These are phyloP conservation scores for Megathymus violae DNA, from an alignment of 1,140 invertebrate genomes.

Conservation along the genomic window DNA sequence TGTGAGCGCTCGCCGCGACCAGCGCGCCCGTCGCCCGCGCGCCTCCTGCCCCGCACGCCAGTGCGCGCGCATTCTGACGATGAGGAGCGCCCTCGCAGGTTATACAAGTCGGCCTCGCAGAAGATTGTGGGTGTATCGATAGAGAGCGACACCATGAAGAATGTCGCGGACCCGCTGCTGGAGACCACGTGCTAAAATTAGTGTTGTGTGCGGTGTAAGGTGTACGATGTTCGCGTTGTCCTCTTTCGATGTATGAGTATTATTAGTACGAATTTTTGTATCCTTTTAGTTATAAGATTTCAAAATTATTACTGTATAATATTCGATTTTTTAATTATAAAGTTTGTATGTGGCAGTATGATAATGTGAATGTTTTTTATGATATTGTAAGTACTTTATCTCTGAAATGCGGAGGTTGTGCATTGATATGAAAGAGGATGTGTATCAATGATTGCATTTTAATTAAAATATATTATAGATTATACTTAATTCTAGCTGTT, in stretches of 20 bases:
- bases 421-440: constrained; percentile 54
- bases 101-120: constrained; percentile 62
- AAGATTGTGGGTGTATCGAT: constrained; percentile 45
- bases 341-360: constrained; percentile 58
- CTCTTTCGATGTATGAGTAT: constrained; percentile 68
- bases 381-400: constrained; percentile 61
- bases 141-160: constrained; percentile 42
- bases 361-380: constrained; percentile 67
- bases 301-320: constrained; percentile 77
- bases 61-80: constrained; percentile 60
- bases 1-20: too few relatives aligned
- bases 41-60: too few relatives aligned
- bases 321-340: constrained; percentile 54
- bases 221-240: constrained; percentile 48
- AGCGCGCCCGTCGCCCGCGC: constrained; percentile 49
- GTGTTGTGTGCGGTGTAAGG: constrained; percentile 27
- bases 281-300: constrained; percentile 74
- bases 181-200: constrained; percentile 68
- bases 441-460: constrained; percentile 55
- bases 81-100: constrained; percentile 57
- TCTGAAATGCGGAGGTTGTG: constrained; percentile 71
- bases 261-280: constrained; percentile 79
- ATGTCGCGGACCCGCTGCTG: constrained; percentile 58
- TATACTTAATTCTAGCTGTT: constrained; percentile 41
- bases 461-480: constrained; percentile 47